Conservation (phyloP, 2,888 invertebrate genomes). For the Chrysina gloriosa region DNA sequence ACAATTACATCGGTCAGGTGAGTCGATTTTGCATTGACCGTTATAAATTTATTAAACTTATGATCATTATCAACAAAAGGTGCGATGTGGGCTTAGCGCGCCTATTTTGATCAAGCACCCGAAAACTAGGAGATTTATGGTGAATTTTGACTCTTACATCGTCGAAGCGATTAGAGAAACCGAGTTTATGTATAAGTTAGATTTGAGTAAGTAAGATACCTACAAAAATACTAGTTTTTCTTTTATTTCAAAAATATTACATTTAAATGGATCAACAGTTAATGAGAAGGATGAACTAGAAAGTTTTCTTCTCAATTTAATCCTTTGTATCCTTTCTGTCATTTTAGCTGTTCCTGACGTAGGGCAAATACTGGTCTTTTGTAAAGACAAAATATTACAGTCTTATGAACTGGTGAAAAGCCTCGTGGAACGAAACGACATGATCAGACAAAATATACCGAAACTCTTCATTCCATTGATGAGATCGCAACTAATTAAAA, state of each 20-base stretch:
- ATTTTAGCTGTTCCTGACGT: conserved; percentile 76
- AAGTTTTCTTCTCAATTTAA: background rate
- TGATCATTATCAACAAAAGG: conserved; percentile 65
- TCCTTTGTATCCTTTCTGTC: background rate
- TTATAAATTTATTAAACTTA: background rate
- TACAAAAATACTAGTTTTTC: no score
- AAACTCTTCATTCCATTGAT: conserved; percentile 77
- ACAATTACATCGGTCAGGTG: conserved; percentile 79
- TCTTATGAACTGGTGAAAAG: conserved; percentile 73
- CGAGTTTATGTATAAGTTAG: conserved; percentile 83
- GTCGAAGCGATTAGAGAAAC: conserved; percentile 81
- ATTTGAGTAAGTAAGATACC: conserved; percentile 67
- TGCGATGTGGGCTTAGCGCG: conserved; percentile 74
- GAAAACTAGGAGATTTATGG: conserved; percentile 72
- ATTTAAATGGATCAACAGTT: no score
- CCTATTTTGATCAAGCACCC: conserved; percentile 79
- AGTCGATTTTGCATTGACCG: background rate
- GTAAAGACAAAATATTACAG: conserved; percentile 75
- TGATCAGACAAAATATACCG: conserved; percentile 72
- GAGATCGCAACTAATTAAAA: conserved; percentile 73
- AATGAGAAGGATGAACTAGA: no score
- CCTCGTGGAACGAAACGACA: conserved; percentile 73
- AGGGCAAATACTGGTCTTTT: conserved; percentile 80
- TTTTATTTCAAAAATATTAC: no score
- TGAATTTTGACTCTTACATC: conserved; percentile 81